Percentiles rank a stretch among this genome's conserved stretches.
phyloP scores from a whole-genome alignment of 2,888 invertebrate species.

The Hipparchia sbordonii region DNA sequence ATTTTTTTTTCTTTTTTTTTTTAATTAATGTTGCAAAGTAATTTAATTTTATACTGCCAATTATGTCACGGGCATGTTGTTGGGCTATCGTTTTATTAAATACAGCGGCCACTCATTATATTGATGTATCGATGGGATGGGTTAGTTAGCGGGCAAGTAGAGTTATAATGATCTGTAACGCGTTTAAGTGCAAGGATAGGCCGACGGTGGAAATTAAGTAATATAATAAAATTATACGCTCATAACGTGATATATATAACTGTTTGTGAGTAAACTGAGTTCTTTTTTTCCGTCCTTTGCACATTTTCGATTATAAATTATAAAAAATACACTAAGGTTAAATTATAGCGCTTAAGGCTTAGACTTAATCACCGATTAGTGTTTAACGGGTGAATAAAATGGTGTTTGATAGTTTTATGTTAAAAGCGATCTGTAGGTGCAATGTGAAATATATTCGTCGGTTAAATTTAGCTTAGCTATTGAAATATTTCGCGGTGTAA shows the following conservation, averaged over 20 bases:
- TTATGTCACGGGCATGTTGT: conserved; percentile 39
- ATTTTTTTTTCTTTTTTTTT: conserved; percentile 42
- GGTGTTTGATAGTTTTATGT: too few relatives aligned
- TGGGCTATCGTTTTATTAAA: conserved; percentile 36
- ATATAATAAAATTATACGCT: conserved; percentile 3
- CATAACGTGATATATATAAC: background rate
- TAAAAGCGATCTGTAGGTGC: too few relatives aligned
- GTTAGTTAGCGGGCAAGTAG: conserved; percentile 2
- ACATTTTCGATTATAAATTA: too few relatives aligned
- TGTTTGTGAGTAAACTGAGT: too few relatives aligned
- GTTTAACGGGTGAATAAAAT: too few relatives aligned
- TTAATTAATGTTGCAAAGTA: conserved; percentile 37
- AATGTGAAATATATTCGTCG: too few relatives aligned
- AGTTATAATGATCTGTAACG: background rate
- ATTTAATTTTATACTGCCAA: conserved; percentile 42
- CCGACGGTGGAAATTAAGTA: conserved; percentile 7
- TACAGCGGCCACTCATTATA: conserved; percentile 27
- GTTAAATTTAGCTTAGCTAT: too few relatives aligned
- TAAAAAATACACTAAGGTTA: too few relatives aligned
- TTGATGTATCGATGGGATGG: conserved; percentile 31
- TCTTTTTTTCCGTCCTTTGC: too few relatives aligned
- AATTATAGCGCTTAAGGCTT: too few relatives aligned
- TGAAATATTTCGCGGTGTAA: too few relatives aligned
- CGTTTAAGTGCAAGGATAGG: background rate
- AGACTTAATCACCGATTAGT: too few relatives aligned